phyloP scores from a whole-genome alignment of 53 echinoderm and acorn worm species.

The Paracentrotus lividus region DNA sequence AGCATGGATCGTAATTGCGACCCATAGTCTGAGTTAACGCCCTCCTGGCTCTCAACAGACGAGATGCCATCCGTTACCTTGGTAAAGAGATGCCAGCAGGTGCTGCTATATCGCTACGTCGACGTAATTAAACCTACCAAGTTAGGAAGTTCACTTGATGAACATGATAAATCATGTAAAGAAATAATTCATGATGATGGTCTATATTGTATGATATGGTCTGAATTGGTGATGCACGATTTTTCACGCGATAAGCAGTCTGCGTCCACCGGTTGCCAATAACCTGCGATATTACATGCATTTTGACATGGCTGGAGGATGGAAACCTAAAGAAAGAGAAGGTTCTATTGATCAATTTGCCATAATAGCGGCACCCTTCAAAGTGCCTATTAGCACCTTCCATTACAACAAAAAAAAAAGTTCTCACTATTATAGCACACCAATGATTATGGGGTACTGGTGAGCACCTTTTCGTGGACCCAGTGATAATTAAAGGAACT shows the following conservation, averaged over 20 bases:
- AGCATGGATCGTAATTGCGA: neutral
- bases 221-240: neutral
- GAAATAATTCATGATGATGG: neutral
- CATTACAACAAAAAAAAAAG: too few species aligned
- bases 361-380: too few species aligned
- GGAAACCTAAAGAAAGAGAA: too few species aligned
- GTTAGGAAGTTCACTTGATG: neutral
- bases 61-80: neutral
- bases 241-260: neutral
- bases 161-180: neutral
- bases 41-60: neutral
- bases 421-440: too few species aligned
- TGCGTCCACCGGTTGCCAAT: too few species aligned
- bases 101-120: neutral
- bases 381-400: too few species aligned
- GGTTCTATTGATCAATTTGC: too few species aligned
- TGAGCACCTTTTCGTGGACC: too few species aligned
- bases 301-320: too few species aligned
- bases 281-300: too few species aligned
- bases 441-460: too few species aligned
- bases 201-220: neutral
- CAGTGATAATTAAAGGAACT: too few species aligned
- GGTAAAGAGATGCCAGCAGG: neutral
- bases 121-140: neutral
- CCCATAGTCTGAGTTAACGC: neutral